Evolutionary conservation across 2,888 invertebrate species (phyloP).

Genomic region (Liodrosophila aerea): DNA sequence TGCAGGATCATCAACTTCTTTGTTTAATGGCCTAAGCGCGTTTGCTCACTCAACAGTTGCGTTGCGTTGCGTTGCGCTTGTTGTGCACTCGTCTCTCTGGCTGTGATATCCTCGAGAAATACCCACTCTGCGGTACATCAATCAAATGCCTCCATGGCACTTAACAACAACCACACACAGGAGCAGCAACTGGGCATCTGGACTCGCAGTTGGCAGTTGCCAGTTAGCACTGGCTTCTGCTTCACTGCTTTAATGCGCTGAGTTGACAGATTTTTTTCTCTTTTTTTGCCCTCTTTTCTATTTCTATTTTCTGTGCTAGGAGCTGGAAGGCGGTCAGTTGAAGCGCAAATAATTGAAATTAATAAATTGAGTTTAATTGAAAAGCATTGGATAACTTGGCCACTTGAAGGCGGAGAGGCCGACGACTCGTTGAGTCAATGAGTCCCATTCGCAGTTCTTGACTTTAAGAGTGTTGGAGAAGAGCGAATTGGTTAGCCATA

Average conservation of each 20-base stretch:
- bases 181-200: conserved; percentile 35
- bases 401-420: conserved; percentile 37
- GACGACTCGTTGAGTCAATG: conserved; percentile 45
- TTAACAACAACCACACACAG: conserved; percentile 38
- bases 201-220: conserved; percentile 26
- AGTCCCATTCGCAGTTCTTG: conserved; percentile 29
- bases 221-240: conserved; percentile 39
- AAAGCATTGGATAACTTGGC: conserved; percentile 54
- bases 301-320: background rate
- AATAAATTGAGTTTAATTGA: conserved; percentile 76
- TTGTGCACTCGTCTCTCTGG: conserved; percentile 13
- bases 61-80: conserved; percentile 14
- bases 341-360: conserved; percentile 73
- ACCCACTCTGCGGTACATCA: conserved; percentile 45
- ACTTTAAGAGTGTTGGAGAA: conserved; percentile 8
- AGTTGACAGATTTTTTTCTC: conserved; percentile 43
- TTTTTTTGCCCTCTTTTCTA: background rate
- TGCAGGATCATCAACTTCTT: conserved; percentile 3
- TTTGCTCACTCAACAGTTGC: conserved; percentile 22
- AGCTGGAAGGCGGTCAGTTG: conserved; percentile 49
- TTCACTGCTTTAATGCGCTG: conserved; percentile 30
- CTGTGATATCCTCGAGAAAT: conserved; percentile 1
- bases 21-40: conserved; percentile 42
- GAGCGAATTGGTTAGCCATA: background rate
- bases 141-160: conserved; percentile 54